These are phyloP conservation scores for Danionella cerebrum DNA, from an alignment of 2,113 vertebrate genomes.

Conservation along the genomic window DNA sequence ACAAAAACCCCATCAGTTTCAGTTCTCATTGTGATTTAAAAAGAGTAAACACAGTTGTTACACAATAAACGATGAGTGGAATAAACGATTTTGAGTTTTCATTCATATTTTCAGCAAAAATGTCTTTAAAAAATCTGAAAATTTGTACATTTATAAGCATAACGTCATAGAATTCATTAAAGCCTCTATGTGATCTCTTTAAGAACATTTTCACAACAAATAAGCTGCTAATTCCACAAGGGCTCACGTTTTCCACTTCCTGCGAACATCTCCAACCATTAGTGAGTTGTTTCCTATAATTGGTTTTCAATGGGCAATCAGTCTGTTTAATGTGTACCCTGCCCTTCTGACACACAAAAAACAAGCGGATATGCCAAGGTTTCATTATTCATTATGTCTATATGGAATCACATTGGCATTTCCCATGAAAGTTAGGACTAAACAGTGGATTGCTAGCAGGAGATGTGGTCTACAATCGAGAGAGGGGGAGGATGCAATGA, in stretches of 20 bases:
- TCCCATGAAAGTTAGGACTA: conserved; percentile 12
- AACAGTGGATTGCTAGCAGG: conserved; percentile 10
- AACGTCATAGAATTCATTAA: background rate
- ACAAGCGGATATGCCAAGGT: conserved; percentile 1
- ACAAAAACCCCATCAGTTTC: too few relatives aligned
- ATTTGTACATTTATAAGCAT: too few relatives aligned
- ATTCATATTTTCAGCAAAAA: too few relatives aligned
- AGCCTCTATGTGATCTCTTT: background rate
- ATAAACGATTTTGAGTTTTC: too few relatives aligned
- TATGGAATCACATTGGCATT: conserved; percentile 22
- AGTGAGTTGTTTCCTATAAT: conserved; percentile 17
- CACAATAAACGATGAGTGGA: too few relatives aligned
- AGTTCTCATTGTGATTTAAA: too few relatives aligned
- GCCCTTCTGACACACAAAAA: conserved; percentile 1
- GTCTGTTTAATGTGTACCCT: conserved; percentile 21
- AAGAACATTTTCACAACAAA: too few relatives aligned
- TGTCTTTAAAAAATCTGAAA: too few relatives aligned
- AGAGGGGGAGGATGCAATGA: conserved; percentile 9
- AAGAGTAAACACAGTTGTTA: too few relatives aligned
- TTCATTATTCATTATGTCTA: conserved; percentile 26
- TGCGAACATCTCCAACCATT: background rate
- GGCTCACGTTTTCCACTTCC: background rate
- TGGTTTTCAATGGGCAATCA: conserved; percentile 27
- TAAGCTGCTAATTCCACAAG: background rate
- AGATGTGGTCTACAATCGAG: conserved; percentile 6